Percentiles rank a stretch among this genome's conserved stretches.
Conservation (phyloP, 2,113 vertebrate species). For the Chamaetylas fuelleborni region DNA sequence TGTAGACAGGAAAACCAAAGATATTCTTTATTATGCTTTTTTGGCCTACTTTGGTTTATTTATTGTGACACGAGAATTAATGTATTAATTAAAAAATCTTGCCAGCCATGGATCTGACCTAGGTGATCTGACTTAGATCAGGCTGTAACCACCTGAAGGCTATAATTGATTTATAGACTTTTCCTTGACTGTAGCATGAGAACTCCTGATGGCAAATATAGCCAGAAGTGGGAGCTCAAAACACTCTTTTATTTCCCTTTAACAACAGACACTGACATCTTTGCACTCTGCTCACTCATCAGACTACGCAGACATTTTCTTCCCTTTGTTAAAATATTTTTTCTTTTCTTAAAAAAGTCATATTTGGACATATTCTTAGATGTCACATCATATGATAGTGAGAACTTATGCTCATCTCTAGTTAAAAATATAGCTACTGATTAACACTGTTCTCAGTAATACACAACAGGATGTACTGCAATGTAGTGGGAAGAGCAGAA, state of each 20-base stretch:
- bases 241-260: not conserved
- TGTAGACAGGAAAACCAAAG: not conserved
- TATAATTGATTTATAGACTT: not conserved
- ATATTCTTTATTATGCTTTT: not conserved
- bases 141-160: not conserved
- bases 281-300: not conserved
- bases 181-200: not conserved
- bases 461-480: not conserved
- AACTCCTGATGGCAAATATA: not conserved
- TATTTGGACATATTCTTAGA: not conserved
- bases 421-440: not conserved
- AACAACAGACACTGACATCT: not conserved
- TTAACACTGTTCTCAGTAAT: not conserved
- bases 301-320: not conserved
- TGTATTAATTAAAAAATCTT: not conserved
- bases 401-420: not conserved
- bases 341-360: not conserved
- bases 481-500: not conserved
- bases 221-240: not conserved
- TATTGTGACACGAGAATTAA: not conserved
- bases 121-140: not conserved
- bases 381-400: not conserved
- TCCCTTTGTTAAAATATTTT: not conserved
- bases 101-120: not conserved
- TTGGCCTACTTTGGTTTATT: not conserved